These are phyloP conservation scores for Upupa epops DNA, from an alignment of 2,113 vertebrate genomes.

Conservation along the genomic window DNA sequence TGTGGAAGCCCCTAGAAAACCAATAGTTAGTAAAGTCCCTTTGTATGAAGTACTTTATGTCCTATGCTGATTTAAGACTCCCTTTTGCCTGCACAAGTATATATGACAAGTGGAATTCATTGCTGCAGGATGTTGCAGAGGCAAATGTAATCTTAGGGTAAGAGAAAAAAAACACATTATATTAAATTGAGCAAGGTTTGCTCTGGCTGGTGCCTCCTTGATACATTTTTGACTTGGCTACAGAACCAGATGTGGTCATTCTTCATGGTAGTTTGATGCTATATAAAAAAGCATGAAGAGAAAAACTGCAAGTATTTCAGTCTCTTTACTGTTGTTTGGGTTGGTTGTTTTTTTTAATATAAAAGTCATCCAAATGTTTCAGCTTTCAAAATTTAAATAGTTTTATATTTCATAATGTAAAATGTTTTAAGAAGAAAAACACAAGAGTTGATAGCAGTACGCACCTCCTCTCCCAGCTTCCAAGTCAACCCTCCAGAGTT, in stretches of 20 bases:
- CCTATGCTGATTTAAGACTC: neutral
- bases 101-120: neutral
- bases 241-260: neutral
- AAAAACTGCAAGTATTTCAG: neutral
- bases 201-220: neutral
- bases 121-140: neutral
- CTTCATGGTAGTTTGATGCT: neutral
- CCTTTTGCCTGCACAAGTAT: neutral
- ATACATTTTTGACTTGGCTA: neutral
- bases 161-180: neutral
- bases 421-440: neutral
- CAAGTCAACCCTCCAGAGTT: neutral
- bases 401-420: neutral
- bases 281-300: neutral
- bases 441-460: neutral
- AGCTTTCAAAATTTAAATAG: neutral
- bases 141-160: neutral
- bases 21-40: neutral
- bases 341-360: neutral
- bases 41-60: neutral
- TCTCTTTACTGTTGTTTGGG: neutral
- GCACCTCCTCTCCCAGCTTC: neutral
- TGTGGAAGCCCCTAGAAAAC: neutral
- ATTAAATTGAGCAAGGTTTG: neutral
- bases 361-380: neutral